Evolutionary conservation across 92 coral and sea anemone genomes (phyloP), one percentile per base, ranked within the genome.

Genomic region (Heliopora coerulea): DNA sequence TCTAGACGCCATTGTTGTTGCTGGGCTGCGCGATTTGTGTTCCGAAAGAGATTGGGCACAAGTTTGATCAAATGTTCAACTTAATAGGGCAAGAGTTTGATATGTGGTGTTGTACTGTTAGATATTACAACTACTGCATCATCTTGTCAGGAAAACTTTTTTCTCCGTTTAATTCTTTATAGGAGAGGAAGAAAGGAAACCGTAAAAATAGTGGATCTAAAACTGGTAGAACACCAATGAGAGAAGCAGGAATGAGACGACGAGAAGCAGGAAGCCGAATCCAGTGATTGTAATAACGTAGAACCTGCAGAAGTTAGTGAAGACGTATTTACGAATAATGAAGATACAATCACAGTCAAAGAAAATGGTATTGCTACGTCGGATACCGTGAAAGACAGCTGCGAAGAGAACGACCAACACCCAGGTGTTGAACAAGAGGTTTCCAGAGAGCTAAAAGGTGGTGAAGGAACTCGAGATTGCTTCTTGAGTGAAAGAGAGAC

Each of bases 291-390:
- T 58, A 78, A 54, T 18, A 20, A 32, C 28, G 19, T 9, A 48
- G 11, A 25, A 30, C 24, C 67, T 20, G 17, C 29, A 54, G 17
- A 32, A 12, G 14, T 25, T 15, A 29, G 58, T 21, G 54, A 49
- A 24, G 58, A 70, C 30, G 30, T 54, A 10, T 9, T 19, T 19
- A 54, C 17, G 24, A 19, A 28, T 18, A 39, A 23, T 8, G 56
- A 18, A 1, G 54, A 74, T 37, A 37, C 42, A 4, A 37, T 11
- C 42, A 4, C 11, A 37, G 54, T 49, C 19, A 30, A 78, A 50
- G 56, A 67, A 34, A 49, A 39, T 8, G 54, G 39, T 6, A n/a
- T 29, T 21, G 3, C 61, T 41, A 39, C 79, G 35, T 41, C 72
- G 64, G 20, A 57, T 19, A 6, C 49, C 31, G 1, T 27, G 2